Base-by-base conservation (phyloP, 2,797 vertebrate genomes). In the Phoeniculus purpureus region DNA sequence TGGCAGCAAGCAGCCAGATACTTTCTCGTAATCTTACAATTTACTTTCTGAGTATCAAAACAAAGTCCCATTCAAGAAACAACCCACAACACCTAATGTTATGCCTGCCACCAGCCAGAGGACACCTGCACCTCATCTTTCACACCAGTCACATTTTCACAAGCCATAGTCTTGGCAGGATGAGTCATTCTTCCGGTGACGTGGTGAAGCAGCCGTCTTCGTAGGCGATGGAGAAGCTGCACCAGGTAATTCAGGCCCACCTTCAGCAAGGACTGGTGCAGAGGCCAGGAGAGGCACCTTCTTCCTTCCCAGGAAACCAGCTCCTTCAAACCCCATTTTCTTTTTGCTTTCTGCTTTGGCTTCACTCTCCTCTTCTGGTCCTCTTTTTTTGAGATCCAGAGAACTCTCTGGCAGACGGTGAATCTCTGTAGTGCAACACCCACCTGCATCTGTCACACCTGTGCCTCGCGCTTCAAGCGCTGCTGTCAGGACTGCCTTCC, bases 191-290 rank as follows among this genome's bases (percentile, higher is more conserved):
- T 98, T 99, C 94, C 98, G 98, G 93, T 99, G 98, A 19, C 99
- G 98, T 3, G 99, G 99, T 6, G 99, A 99, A 9, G 98, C 98
- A 6, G 94, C 92, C 60, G 98, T 97, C 97, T 98, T 99, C 7
- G 99, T 99, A 23, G 99, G 99, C 1, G 99, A 99, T 0, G 98
- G 99, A 25, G 99, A 99, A 13, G 98, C 98, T 0, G 98, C 98
- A 66, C 98, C 96, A 13, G 99, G 98, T 3, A 98, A 98, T 94
- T 99, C 99, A 6, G 98, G 98, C 47, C 98, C 98, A 14, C 98
- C 98, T 66, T 98, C 98, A 4, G 95, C 96, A 15, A 98, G 97
- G n/a, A 95, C 92, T 22, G 98, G 97, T 26, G 98, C 97, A 0
- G 98, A 98, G 11, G 98, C 97, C 68, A 98, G 97, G 45, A 98